A percentile compares a stretch with the other conserved stretches of the same genome.
Conservation (phyloP, 2,888 invertebrate species). For the Conus canariensis region DNA sequence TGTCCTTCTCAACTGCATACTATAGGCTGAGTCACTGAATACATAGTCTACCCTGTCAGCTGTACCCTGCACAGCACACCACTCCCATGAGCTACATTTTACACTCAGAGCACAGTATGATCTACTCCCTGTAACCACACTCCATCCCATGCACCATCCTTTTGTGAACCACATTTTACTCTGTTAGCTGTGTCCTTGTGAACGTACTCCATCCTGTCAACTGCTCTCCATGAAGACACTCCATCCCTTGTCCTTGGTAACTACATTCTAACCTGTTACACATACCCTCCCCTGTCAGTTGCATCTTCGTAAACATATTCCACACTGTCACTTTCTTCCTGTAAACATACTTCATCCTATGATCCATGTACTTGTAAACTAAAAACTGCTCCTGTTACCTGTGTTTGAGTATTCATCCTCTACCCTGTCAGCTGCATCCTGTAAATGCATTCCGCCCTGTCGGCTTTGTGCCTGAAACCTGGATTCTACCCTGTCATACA, state of each 20-base stretch:
- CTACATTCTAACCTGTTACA: neutral
- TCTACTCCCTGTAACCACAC: no score
- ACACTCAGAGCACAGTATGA: no score
- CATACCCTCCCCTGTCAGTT: no score
- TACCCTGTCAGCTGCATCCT: no score
- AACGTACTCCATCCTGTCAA: neutral
- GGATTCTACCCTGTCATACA: no score
- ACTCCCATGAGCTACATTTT: no score
- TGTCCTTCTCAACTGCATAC: no score
- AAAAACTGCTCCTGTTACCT: neutral
- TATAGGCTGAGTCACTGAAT: no score
- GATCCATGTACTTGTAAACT: neutral
- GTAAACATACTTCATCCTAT: neutral
- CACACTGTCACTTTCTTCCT: neutral
- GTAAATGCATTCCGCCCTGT: neutral
- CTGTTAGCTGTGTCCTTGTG: neutral
- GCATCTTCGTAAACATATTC: neutral
- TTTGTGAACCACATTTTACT: neutral
- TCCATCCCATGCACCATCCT: no score
- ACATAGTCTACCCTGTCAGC: no score
- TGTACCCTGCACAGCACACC: no score
- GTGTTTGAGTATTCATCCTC: neutral
- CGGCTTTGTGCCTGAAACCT: neutral
- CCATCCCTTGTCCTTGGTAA: neutral
- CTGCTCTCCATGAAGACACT: neutral